Percentiles rank a stretch among this genome's conserved stretches.
Evolutionary conservation across 2,888 invertebrate species (phyloP).

Genomic region (Lampropteryx suffumata): DNA sequence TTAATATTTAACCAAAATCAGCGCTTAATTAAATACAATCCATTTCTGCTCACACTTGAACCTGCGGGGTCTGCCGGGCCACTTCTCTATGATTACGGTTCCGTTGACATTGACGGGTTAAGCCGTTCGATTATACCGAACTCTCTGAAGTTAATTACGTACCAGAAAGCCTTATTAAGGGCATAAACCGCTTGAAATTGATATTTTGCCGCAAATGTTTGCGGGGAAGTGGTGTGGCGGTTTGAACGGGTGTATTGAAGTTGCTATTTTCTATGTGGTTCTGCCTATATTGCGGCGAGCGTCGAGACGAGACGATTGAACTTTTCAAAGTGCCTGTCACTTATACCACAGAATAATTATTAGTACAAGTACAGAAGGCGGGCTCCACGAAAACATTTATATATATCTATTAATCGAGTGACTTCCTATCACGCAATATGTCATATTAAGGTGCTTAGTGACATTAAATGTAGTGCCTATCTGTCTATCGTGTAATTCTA

Average conservation of each 20-base stretch:
- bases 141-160: constrained; percentile 48
- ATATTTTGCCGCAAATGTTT: constrained; percentile 37
- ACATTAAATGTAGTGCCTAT: no score
- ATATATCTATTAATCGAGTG: no score
- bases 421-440: no score
- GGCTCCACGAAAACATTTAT: no score
- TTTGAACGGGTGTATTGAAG: constrained; percentile 6
- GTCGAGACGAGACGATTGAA: no score
- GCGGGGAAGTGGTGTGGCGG: constrained; percentile 6
- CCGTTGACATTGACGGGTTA: constrained; percentile 44
- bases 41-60: constrained; percentile 18
- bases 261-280: neutral
- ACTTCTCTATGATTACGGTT: constrained; percentile 41
- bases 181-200: constrained; percentile 37
- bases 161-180: constrained; percentile 34
- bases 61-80: constrained; percentile 32
- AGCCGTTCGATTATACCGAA: constrained; percentile 45
- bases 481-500: no score
- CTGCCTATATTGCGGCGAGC: no score
- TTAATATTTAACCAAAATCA: constrained; percentile 4
- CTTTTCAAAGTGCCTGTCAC: no score
- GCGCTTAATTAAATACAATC: constrained; percentile 4
- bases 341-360: no score
- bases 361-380: no score
- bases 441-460: no score